Evolutionary conservation across 2,888 invertebrate genomes (phyloP).

Genomic region (Slavum lentiscoides): DNA sequence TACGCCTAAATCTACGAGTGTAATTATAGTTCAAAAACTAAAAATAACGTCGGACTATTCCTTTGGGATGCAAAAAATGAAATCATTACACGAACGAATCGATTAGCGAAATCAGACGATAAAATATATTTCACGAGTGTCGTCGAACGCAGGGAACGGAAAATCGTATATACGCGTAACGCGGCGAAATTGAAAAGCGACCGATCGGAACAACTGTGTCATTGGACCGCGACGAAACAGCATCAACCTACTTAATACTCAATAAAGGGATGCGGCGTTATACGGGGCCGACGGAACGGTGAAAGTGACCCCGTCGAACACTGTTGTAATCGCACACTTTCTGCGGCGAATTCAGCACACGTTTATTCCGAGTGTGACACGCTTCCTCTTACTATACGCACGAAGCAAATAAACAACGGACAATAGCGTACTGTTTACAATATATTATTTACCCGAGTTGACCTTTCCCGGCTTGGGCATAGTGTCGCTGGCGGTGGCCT

Average conservation of each 20-base stretch:
- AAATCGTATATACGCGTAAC: not conserved
- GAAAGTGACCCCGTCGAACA: conserved; percentile 43
- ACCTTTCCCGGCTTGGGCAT: conserved; percentile 70
- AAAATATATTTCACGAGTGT: no score
- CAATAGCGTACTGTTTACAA: conserved; percentile 26
- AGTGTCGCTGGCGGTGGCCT: conserved; percentile 61
- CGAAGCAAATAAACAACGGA: not conserved
- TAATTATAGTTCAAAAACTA: no score
- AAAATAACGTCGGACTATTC: no score
- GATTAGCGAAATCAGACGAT: no score
- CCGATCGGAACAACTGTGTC: not conserved
- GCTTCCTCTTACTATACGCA: no score
- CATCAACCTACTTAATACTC: not conserved
- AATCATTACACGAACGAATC: no score
- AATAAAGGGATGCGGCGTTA: not conserved
- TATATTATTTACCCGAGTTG: conserved; percentile 66
- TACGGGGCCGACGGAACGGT: not conserved
- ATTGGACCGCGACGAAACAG: not conserved
- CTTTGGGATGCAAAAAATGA: no score
- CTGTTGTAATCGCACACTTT: conserved; percentile 22
- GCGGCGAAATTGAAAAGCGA: not conserved
- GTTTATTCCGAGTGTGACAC: not conserved
- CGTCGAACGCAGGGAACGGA: no score
- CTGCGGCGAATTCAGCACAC: not conserved
- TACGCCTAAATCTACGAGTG: no score